These are phyloP conservation scores for Drosophila eugracilis DNA, from an alignment of 1,140 invertebrate genomes.

Conservation along the genomic window DNA sequence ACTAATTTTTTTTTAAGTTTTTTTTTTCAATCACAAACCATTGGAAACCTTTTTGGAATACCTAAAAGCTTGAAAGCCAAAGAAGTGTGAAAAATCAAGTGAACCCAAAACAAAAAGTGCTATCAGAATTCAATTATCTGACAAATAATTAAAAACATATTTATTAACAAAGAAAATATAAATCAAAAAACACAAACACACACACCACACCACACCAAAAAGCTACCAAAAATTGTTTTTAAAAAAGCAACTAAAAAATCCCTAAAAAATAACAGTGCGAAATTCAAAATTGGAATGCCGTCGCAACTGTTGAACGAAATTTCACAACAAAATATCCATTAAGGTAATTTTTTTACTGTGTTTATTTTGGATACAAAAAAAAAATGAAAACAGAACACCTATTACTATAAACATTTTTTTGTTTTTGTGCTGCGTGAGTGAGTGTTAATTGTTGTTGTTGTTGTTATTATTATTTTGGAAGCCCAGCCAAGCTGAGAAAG, in stretches of 20 bases:
- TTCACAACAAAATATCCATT: conserved; percentile 17
- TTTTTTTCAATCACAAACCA: conserved; percentile 9
- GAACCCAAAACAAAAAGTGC: conserved; percentile 31
- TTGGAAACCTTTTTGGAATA: conserved; percentile 26
- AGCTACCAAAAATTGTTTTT: conserved; percentile 5
- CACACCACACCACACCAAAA: conserved; percentile 21
- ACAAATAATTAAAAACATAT: conserved; percentile 27
- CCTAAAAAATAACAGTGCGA: conserved; percentile 3
- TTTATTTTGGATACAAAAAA: conserved; percentile 9
- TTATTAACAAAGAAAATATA: conserved; percentile 14
- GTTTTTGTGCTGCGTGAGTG: too few relatives aligned
- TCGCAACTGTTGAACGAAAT: conserved; percentile 31
- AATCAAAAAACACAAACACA: too few relatives aligned
- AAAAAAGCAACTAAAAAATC: conserved; percentile 1
- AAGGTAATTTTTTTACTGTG: conserved; percentile 34
- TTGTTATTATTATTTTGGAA: conserved; percentile 12
- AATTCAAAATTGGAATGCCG: conserved; percentile 42
- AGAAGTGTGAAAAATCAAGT: conserved; percentile 33
- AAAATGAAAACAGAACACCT: too few relatives aligned
- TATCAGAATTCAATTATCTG: conserved; percentile 24
- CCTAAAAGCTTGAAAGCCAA: conserved; percentile 33
- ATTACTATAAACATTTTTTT: too few relatives aligned
- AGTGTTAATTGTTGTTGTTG: conserved; percentile 15
- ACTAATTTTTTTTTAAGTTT: conserved; percentile 47
- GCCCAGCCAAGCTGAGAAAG: not conserved